Base-by-base conservation (phyloP, 2,797 vertebrate species). In the Ctenopoma kingsleyae region DNA sequence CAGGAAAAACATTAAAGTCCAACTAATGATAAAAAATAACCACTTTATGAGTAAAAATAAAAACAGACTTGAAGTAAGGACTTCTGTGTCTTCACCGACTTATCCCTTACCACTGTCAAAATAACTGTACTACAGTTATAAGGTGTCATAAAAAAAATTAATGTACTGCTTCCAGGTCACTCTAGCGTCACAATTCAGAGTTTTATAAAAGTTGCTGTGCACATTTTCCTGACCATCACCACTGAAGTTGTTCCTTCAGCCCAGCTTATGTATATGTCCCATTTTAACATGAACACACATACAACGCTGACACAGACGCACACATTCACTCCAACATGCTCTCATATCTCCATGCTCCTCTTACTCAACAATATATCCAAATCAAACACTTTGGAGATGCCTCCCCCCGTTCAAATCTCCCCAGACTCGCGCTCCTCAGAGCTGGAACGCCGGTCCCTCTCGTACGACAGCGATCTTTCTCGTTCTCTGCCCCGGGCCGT, bases 371-470 rank as follows among this genome's bases (percentile, higher is more conserved):
- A 80, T 78, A 74, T 72, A 82, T 87, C 77, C 85, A 87, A 88
- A 82, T 73, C 57, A 74, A 79, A 69, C 57, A 80, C 78, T 67
- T 57, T 23, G 60, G 70, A 80, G 70, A 61, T 3, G 17, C 38
- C 51, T 69, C 30, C 46, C 36, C 40, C 56, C 46, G 80, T 70
- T 89, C 80, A 87, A 80, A 88, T 90, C 74, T 85, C 87, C 1
- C 90, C 85, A 0, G 91, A 95, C 83, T 95, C 94, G 49, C 95
- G 91, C 84, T 95, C 95, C 55, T 94, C 95, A 0, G 94, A 95
- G 84, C 94, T 95, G 77, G 94, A 95, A 27, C 81, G 93, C 23
- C 90, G 82, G 49, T 95, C 94, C 64, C 92, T 88, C 82, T 95
- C 95, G 1, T 62, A 81, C 0, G 94, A 95, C 65, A 94, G 78